Percentiles rank a stretch among this genome's conserved stretches.
phyloP scores from a whole-genome alignment of 2,797 vertebrate genomes.

The Tarsius wallacei region DNA sequence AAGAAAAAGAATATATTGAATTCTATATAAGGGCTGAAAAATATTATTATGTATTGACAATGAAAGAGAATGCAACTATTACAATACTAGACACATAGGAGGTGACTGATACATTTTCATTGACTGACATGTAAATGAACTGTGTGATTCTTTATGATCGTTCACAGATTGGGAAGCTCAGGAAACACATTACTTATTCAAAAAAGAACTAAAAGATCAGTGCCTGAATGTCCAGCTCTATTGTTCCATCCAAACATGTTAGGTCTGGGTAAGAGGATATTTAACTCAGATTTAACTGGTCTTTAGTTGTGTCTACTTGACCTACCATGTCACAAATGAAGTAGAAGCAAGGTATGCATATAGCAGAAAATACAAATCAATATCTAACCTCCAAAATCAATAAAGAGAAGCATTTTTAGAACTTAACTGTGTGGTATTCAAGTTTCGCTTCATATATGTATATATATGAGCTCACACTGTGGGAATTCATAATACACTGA shows the following conservation, averaged over 20 bases:
- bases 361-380: slow-evolving; percentile 30
- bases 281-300: slow-evolving; percentile 39
- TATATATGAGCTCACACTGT: background rate
- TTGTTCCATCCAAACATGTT: slow-evolving; percentile 29
- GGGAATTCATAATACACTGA: background rate
- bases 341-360: background rate
- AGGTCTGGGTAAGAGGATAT: background rate
- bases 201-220: background rate
- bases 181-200: background rate
- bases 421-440: background rate
- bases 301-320: background rate
- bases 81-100: background rate
- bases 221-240: background rate
- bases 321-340: background rate
- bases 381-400: background rate
- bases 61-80: slow-evolving; percentile 11
- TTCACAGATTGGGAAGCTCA: background rate
- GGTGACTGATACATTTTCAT: background rate
- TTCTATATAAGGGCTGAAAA: background rate
- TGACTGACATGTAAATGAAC: slow-evolving; percentile 13
- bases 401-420: background rate
- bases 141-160: background rate
- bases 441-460: background rate
- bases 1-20: background rate
- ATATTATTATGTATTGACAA: slow-evolving; percentile 3